Evolutionary conservation across 2,797 vertebrate species (phyloP), one percentile per base, ranked within the genome.

Genomic region (Hirundo rustica): DNA sequence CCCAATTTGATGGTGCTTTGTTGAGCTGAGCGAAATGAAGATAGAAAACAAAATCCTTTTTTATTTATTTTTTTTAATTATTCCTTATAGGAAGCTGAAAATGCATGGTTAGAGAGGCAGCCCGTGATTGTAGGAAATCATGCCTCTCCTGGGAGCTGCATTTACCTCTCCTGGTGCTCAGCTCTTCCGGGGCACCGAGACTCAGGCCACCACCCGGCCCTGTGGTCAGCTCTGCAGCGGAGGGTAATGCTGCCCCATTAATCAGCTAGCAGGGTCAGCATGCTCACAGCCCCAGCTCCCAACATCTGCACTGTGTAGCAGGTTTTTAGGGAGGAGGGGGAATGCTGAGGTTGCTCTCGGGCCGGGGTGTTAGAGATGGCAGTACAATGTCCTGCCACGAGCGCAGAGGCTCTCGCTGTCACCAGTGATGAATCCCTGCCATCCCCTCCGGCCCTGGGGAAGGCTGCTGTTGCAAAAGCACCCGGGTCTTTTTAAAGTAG

Each of bases 391-490:
- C 16, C 42, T 74, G 57, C 66, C 61, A 42, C 1, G 4, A 94
- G 79, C 4, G 1, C 27, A 13, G 89, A 79, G 83, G 58, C 11
- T 1, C 85, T 89, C 25, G 34, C 81, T 93, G 85, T 91, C 91
- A 40, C 48, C 7, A 1, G 58, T 62, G 92, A 85, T 85, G 83
- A 80, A 94, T 96, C 90, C 94, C 79, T 85, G 64, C 65, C 25
- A 2, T 71, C 13, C 87, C 91, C 92, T 95, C 54, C 9, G 85
- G 92, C 85, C 66, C 47, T 72, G 70, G 88, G 73, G 87, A 94
- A 75, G 61, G 85, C 94, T 93, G 96, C 88, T 96, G 75, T 47
- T 80, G 89, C 89, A 94, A 91, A 86, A 96, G 84, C 58, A 73
- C 21, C 50, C 15, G 1, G 70, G 78, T 96, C 88, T 83, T 78